Evolutionary conservation across 1,140 invertebrate species (phyloP).

Genomic region (Aphelenchoides besseyi): DNA sequence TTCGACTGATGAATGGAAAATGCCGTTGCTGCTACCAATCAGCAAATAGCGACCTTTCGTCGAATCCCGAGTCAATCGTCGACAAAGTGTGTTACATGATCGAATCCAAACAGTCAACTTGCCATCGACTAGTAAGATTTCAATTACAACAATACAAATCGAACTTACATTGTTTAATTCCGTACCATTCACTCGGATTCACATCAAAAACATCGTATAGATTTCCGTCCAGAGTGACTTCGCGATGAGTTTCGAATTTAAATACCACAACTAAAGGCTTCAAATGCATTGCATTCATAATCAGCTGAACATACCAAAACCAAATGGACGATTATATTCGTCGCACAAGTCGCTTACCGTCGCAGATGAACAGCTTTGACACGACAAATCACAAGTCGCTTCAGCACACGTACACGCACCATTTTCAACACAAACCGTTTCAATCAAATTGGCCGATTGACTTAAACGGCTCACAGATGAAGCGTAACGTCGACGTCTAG

Average conservation of each 20-base stretch:
- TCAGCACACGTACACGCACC: conserved; percentile 47
- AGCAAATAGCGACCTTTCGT: conserved; percentile 43
- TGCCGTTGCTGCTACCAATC: conserved; percentile 34
- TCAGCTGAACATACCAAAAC: conserved; percentile 26
- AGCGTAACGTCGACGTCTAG: conserved; percentile 16
- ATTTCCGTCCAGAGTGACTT: not conserved
- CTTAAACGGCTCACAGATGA: not conserved
- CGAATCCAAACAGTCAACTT: conserved; percentile 41
- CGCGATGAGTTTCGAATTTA: conserved; percentile 3
- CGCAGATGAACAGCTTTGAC: conserved; percentile 30
- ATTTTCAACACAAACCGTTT: conserved; percentile 42
- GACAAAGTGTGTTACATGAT: conserved; percentile 36
- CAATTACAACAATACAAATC: conserved; percentile 10
- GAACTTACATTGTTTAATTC: conserved; percentile 29
- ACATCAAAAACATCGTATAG: conserved; percentile 33
- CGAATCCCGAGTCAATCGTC: conserved; percentile 29
- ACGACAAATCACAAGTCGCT: conserved; percentile 36
- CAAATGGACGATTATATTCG: conserved; percentile 26
- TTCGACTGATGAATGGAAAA: conserved; percentile 32
- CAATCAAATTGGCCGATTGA: conserved; percentile 25
- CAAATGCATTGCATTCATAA: not conserved
- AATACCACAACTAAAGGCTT: conserved; percentile 14
- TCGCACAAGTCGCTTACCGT: conserved; percentile 36
- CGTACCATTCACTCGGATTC: conserved; percentile 34
- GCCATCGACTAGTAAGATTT: conserved; percentile 32